Conservation (phyloP, 2,797 vertebrate genomes). For the Podargus strigoides region DNA sequence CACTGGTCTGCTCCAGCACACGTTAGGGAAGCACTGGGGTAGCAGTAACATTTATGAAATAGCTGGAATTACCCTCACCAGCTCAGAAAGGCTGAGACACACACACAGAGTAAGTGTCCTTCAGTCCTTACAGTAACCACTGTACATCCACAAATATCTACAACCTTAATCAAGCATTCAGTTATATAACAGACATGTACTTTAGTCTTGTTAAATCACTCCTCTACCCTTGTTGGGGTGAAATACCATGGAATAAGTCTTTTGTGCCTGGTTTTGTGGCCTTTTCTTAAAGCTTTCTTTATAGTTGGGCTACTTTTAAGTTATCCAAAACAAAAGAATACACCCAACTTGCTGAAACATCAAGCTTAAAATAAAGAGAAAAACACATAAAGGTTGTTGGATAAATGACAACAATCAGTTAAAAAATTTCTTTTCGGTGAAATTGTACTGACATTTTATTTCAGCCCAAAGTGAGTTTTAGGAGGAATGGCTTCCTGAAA, state of each 20-base stretch:
- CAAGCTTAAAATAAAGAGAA: background rate
- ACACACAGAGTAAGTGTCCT: fast-evolving
- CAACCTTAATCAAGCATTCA: background rate
- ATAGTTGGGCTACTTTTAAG: background rate
- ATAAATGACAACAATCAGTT: background rate
- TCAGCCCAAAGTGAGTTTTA: background rate
- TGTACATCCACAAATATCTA: background rate
- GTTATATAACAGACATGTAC: fast-evolving
- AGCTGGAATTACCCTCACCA: background rate
- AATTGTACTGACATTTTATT: background rate
- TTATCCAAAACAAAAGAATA: background rate
- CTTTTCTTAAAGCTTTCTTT: background rate
- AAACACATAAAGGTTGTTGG: background rate
- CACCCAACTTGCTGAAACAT: background rate
- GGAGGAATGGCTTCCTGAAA: background rate
- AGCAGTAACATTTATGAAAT: background rate
- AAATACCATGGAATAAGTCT: background rate
- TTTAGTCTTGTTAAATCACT: background rate
- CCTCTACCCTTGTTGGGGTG: background rate
- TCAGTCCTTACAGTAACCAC: background rate
- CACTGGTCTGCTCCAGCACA: background rate
- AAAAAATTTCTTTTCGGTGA: fast-evolving
- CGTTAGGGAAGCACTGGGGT: background rate
- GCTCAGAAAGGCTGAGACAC: background rate
- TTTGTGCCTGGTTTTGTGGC: background rate